Evolutionary conservation across 2,113 vertebrate species (phyloP).

Genomic region (Solea solea): DNA sequence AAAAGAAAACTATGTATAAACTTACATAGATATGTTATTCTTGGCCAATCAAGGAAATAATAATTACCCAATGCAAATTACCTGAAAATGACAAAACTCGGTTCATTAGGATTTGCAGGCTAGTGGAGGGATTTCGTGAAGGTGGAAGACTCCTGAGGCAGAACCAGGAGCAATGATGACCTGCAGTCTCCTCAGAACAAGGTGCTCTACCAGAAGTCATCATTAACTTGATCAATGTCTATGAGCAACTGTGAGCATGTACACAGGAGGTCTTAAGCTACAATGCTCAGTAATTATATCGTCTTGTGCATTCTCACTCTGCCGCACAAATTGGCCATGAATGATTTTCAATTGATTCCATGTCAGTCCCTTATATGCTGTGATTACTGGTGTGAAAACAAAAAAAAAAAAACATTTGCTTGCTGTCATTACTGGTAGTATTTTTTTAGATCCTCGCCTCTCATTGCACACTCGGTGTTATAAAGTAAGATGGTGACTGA

Average conservation of each 20-base stretch:
- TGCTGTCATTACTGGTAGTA: background rate
- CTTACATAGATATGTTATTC: no score
- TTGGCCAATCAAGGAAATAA: no score
- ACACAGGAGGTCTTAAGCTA: background rate
- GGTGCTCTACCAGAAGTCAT: background rate
- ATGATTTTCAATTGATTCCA: background rate
- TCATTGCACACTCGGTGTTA: background rate
- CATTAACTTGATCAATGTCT: constrained; percentile 17
- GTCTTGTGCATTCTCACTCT: background rate
- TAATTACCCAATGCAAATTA: no score
- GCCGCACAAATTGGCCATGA: constrained; percentile 5
- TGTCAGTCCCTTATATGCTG: background rate
- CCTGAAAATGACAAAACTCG: no score
- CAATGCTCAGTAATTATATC: constrained; percentile 2
- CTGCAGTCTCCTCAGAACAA: background rate
- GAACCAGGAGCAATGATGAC: background rate
- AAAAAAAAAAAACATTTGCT: background rate
- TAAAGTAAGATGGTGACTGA: background rate
- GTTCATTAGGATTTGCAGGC: no score
- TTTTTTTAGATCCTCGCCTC: background rate
- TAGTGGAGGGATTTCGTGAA: background rate
- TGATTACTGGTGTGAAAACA: background rate
- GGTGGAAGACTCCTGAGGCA: no score
- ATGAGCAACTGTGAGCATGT: background rate
- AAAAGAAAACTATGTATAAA: no score